Evolutionary conservation across 2,113 vertebrate genomes (phyloP), one percentile per base, ranked within the genome.

Genomic region (Hypomesus transpacificus): DNA sequence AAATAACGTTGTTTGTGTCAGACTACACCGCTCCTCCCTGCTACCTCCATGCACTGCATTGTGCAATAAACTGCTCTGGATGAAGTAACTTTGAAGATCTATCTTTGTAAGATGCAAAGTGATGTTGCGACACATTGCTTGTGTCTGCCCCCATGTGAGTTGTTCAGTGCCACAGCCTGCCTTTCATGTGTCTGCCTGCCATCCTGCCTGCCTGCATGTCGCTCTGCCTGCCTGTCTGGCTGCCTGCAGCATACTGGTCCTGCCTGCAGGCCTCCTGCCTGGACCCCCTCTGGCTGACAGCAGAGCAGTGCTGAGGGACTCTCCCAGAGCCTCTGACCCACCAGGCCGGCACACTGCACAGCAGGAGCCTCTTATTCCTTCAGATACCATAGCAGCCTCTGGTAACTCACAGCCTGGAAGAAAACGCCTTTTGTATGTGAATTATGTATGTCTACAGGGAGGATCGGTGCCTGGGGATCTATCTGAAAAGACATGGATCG

Each of bases 211-310:
- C 53, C 52, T 2, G 3, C 53, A 1, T 56, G 16, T 14, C 72
- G 73, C 70, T 56, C 69, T 77, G 68, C 64, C 31, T 65, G 69
- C 18, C 57, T 56, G 66, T 28, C 69, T 68, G 70, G 20, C 70
- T 82, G 75, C 70, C 79, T 68, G 74, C 64, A 67, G 74, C 24
- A 53, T 71, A 83, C 80, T 84, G 83, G 81, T 85, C 79, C 80
- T 87, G 83, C 78, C 85, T 89, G 68, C 53, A 78, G 78, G 85
- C 84, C 79, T 82, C 85, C 89, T 86, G 85, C 78, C 81, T 85
- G 73, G 78, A 54, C 64, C 61, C 75, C 73, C 68, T 82, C 78
- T 75, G 76, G 78, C 84, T 84, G 28, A 66, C 62, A 57, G 2
- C 51, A 64, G 69, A 64, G 34, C 20, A 22, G 28, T 24, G 74